Percentiles rank a stretch among this genome's conserved stretches.
Evolutionary conservation across 2,797 vertebrate species (phyloP).

Genomic region (Coccyzus lansbergi): DNA sequence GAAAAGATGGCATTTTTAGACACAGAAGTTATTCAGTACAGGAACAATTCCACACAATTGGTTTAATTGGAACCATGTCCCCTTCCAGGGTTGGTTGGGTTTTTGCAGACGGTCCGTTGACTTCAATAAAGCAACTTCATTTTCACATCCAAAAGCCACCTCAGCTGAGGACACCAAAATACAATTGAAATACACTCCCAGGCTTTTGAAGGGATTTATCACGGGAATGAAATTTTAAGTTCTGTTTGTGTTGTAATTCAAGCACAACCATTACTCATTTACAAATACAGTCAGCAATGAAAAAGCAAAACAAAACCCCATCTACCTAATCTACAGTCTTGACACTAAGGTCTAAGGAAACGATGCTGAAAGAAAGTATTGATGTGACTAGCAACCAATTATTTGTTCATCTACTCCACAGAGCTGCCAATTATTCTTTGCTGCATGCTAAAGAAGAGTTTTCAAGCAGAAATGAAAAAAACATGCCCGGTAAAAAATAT

Average conservation of each 20-base stretch:
- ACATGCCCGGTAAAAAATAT: neutral
- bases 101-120: neutral
- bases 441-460: neutral
- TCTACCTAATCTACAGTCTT: neutral
- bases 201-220: neutral
- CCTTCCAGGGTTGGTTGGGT: accelerated
- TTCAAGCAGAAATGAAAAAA: neutral
- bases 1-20: neutral
- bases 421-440: neutral
- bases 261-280: neutral
- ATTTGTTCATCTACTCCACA: neutral
- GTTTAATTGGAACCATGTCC: neutral
- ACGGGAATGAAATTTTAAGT: neutral
- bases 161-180: neutral
- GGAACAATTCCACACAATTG: conserved; percentile 3
- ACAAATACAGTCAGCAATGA: neutral
- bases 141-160: conserved; percentile 5
- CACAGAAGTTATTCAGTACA: conserved; percentile 1
- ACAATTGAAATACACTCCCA: neutral
- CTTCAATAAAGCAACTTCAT: neutral
- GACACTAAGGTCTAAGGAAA: neutral
- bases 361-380: neutral
- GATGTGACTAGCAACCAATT: neutral
- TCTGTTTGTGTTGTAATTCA: neutral
- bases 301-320: neutral